phyloP scores from a whole-genome alignment of 2,797 vertebrate genomes.

The Rachycentron canadum region DNA sequence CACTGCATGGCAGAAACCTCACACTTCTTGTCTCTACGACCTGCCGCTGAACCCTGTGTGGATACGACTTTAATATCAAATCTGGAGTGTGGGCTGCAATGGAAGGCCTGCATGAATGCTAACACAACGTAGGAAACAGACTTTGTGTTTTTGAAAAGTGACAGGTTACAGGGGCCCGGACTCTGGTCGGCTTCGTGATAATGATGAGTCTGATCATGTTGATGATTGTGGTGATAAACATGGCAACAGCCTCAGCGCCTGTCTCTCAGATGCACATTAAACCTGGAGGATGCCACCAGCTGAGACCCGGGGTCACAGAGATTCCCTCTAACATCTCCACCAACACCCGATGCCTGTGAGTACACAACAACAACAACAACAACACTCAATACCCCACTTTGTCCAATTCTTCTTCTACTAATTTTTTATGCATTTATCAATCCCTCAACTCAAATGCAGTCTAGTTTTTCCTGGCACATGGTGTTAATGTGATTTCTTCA shows the following conservation, averaged over 20 bases:
- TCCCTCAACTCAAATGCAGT: background rate
- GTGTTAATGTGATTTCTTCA: background rate
- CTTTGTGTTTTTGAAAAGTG: no score
- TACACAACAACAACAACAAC: slow-evolving; percentile 30
- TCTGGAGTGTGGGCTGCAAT: slow-evolving; percentile 9
- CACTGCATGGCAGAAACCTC: slow-evolving; percentile 40
- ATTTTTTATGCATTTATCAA: background rate
- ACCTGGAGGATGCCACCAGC: slow-evolving; percentile 17
- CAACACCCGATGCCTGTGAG: slow-evolving; percentile 67
- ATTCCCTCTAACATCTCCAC: slow-evolving; percentile 65
- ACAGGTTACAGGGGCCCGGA: background rate
- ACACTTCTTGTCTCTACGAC: slow-evolving; percentile 25
- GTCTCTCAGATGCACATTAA: slow-evolving; percentile 25
- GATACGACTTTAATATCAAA: slow-evolving; percentile 16
- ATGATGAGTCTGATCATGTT: slow-evolving; percentile 27
- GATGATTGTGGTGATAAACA: slow-evolving; percentile 23
- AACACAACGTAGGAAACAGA: slow-evolving; percentile 3
- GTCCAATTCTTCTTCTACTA: background rate
- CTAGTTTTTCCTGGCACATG: background rate
- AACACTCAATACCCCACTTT: background rate
- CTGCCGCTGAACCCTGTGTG: slow-evolving; percentile 9
- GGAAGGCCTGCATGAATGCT: slow-evolving; percentile 20
- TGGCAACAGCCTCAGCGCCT: background rate
- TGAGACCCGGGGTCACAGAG: slow-evolving; percentile 19
- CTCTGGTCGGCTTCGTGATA: slow-evolving; percentile 3